Conservation (phyloP, 2,888 invertebrate genomes). For the Mylabris sibirica region DNA sequence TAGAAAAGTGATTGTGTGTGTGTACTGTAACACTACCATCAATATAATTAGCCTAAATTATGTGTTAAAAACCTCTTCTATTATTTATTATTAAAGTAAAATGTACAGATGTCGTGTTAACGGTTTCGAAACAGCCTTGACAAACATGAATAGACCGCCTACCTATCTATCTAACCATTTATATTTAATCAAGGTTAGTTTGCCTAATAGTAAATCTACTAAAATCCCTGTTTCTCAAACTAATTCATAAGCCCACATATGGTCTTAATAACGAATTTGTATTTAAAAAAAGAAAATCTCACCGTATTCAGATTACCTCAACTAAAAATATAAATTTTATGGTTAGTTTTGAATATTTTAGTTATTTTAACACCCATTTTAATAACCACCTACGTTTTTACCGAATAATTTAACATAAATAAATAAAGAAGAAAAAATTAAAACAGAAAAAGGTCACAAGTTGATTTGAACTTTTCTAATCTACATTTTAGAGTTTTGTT, state of each 20-base stretch:
- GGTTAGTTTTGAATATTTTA: slow-evolving; percentile 16
- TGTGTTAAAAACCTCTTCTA: neutral
- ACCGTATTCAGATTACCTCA: slow-evolving; percentile 1
- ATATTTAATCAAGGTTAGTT: slow-evolving; percentile 29
- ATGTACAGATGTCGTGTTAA: slow-evolving; percentile 27
- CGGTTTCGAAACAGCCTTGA: slow-evolving; percentile 34
- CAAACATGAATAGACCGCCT: slow-evolving; percentile 33
- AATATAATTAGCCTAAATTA: neutral
- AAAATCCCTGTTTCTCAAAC: slow-evolving; percentile 28
- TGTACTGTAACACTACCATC: neutral
- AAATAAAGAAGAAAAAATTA: slow-evolving; percentile 15
- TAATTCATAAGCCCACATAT: slow-evolving; percentile 31
- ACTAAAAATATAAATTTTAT: neutral
- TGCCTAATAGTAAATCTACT: slow-evolving; percentile 31
- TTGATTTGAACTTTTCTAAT: slow-evolving; percentile 11
- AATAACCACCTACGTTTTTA: slow-evolving; percentile 24
- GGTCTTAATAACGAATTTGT: slow-evolving; percentile 22
- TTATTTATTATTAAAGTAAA: slow-evolving; percentile 7
- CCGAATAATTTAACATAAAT: slow-evolving; percentile 10
- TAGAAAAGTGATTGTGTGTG: no score
- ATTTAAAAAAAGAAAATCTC: slow-evolving; percentile 6
- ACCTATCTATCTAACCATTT: slow-evolving; percentile 17
- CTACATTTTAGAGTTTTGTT: neutral
- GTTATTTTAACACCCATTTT: slow-evolving; percentile 26
- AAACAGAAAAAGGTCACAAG: slow-evolving; percentile 23